Base-by-base conservation (phyloP, 1,140 invertebrate genomes). In the Drosophila arizonae region DNA sequence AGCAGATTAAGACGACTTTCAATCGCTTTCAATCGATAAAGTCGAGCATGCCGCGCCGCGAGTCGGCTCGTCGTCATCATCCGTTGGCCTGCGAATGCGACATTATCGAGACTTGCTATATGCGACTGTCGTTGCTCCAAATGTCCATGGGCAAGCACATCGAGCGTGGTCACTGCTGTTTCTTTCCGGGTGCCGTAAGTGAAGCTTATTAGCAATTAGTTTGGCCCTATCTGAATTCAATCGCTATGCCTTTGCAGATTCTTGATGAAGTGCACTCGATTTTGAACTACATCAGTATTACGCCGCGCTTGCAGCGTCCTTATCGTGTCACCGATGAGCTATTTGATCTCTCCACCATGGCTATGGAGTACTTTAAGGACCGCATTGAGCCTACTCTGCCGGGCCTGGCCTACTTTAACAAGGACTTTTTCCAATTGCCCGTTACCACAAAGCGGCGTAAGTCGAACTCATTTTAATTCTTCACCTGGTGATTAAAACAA, bases 61-160 rank as follows among this genome's bases (percentile, higher is more conserved):
- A 97, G 91, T 97, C 96, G 10, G 96, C 96, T 1, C 93, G 96
- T 21, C 93, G 96, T 17, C 96, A 95, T 91, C 97, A 97, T 92
- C 95, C 96, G 1, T 91, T 97, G 52, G 96, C 96, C 30, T 96
- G 96, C 90, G 96, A 97, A 92, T 96, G 95, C 52, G 97, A 97
- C 91, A 97, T 97, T 58, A 95, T 97, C 81, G 97, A 97, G 93
- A 97, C 96, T 8, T 92, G 97, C 54, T 96, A 97, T 81, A 97
- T 97, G 96, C 93, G 97, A 62, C 93, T 97, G 6, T 96, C 96
- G 41, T 92, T 97, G 48, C 92, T 97, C 45, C 96, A 97, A 92
- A 97, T 97, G 96, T 96, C 96, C 21, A 97, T 97, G 93, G 96
- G 96, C 9, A 97, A 97, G 92, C 96, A 97, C 86, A 97, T 97